These are phyloP conservation scores for Serrognathus titanus DNA, from an alignment of 2,888 invertebrate genomes.

Conservation along the genomic window DNA sequence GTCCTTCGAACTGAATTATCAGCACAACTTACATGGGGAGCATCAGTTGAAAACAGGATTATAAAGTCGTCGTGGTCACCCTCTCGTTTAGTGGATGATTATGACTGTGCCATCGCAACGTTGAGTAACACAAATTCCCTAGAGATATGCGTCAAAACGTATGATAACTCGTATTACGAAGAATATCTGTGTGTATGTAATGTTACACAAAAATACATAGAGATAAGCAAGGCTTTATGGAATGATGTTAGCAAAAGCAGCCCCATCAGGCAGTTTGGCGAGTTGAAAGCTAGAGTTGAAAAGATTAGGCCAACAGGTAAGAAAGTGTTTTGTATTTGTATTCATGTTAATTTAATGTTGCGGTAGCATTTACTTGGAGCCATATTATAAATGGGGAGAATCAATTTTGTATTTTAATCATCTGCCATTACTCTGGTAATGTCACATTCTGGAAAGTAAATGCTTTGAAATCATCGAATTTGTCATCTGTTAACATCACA, in stretches of 20 bases:
- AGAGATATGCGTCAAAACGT: constrained; percentile 35
- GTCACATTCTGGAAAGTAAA: constrained; percentile 39
- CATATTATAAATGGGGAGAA: not conserved
- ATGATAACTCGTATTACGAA: constrained; percentile 31
- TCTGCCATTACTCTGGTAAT: constrained; percentile 39
- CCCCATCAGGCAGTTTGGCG: constrained; percentile 26
- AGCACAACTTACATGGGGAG: constrained; percentile 29
- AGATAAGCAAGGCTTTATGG: constrained; percentile 32
- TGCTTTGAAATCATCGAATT: constrained; percentile 23
- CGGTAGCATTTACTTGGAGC: constrained; percentile 40
- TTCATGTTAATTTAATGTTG: constrained; percentile 2
- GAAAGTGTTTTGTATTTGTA: constrained; percentile 6
- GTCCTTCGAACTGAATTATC: constrained; percentile 33
- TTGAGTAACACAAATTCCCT: constrained; percentile 37
- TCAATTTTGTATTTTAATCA: constrained; percentile 34
- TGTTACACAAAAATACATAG: constrained; percentile 34
- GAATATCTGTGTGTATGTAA: constrained; percentile 34
- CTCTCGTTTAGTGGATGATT: constrained; percentile 31
- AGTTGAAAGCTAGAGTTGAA: constrained; percentile 35
- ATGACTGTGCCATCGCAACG: constrained; percentile 34
- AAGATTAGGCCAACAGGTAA: constrained; percentile 35
- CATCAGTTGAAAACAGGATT: constrained; percentile 25
- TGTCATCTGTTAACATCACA: constrained; percentile 21
- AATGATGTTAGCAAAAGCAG: constrained; percentile 22
- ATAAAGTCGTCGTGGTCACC: constrained; percentile 40